Evolutionary conservation across 2,113 vertebrate genomes (phyloP).

Genomic region (Dromaius novaehollandiae): DNA sequence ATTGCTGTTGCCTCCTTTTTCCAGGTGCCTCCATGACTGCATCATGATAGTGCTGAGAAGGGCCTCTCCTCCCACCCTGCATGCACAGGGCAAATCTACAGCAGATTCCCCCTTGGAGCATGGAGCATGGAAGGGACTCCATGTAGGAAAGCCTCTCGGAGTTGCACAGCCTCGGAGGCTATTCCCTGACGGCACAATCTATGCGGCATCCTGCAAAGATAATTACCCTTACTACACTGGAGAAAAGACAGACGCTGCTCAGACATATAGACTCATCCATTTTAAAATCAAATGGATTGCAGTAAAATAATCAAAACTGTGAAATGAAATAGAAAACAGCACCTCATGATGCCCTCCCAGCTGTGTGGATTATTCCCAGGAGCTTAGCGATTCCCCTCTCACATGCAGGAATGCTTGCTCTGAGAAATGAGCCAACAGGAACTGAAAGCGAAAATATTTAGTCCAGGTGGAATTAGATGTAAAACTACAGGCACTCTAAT

Average conservation of each 20-base stretch:
- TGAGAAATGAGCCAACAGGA: neutral
- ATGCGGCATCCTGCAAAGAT: neutral
- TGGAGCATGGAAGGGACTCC: accelerated
- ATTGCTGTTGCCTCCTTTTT: neutral
- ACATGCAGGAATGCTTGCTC: neutral
- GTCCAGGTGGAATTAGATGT: neutral
- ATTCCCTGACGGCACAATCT: neutral
- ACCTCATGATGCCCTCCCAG: neutral
- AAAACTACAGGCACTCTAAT: neutral
- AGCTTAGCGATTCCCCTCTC: neutral
- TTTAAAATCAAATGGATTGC: neutral
- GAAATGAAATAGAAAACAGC: neutral
- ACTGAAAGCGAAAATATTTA: neutral
- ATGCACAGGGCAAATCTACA: neutral
- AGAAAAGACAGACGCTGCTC: neutral
- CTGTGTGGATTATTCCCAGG: neutral
- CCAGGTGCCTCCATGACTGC: neutral
- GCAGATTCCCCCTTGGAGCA: accelerated
- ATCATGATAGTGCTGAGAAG: neutral
- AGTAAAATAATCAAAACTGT: neutral
- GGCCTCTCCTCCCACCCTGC: neutral
- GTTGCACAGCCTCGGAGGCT: neutral
- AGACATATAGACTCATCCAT: neutral
- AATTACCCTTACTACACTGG: accelerated
- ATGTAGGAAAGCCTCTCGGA: neutral